Evolutionary conservation across 1,140 invertebrate species (phyloP).

Genomic region (Spodoptera litura): DNA sequence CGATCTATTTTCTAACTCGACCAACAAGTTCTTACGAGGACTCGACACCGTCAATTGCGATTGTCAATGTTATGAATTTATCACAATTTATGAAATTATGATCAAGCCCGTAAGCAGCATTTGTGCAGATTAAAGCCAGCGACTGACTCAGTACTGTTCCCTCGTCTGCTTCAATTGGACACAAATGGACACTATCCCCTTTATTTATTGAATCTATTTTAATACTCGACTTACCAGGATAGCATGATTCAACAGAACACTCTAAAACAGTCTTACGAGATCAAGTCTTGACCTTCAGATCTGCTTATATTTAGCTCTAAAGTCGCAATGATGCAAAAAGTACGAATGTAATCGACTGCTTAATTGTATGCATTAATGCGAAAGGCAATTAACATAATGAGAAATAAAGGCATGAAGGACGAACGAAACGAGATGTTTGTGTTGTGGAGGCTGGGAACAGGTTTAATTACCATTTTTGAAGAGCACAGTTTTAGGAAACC

Average conservation of each 20-base stretch:
- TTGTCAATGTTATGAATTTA: conserved; percentile 31
- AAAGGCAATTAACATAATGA: conserved; percentile 11
- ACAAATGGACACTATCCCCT: conserved; percentile 3
- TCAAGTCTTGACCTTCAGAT: background rate
- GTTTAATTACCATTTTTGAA: background rate
- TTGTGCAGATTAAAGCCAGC: conserved; percentile 1
- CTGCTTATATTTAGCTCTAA: conserved; percentile 16
- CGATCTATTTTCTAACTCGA: conserved; percentile 45
- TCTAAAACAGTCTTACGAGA: background rate
- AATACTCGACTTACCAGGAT: conserved; percentile 8
- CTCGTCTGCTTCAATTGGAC: conserved; percentile 16
- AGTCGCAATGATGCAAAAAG: conserved; percentile 6
- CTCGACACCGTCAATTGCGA: conserved; percentile 28
- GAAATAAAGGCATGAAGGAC: conserved; percentile 28
- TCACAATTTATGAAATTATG: conserved; percentile 31
- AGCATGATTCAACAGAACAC: conserved; percentile 27
- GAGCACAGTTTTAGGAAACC: background rate
- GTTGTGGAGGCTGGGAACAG: background rate
- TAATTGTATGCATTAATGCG: conserved; percentile 32
- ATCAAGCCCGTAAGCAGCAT: background rate
- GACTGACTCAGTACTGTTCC: conserved; percentile 23
- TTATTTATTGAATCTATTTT: conserved; percentile 31
- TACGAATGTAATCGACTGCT: background rate
- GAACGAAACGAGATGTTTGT: background rate
- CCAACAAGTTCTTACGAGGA: conserved; percentile 30